Base-by-base conservation (phyloP, 2,888 invertebrate species). In the Ophion obscuratus region DNA sequence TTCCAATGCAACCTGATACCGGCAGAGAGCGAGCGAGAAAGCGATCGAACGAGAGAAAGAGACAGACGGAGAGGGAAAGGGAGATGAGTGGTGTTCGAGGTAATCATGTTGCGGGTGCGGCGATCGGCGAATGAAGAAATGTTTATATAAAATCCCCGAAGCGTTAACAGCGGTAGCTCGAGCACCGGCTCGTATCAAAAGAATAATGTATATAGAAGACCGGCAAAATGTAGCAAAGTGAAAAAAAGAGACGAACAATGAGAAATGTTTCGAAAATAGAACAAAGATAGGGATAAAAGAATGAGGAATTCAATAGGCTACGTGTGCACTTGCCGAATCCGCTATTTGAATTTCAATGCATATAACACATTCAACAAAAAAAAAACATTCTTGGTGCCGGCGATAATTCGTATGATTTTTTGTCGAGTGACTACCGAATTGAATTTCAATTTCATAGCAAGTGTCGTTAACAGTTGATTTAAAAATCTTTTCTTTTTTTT, bases 241-340 rank as follows among this genome's bases (percentile, higher is more conserved):
- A 31, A 68, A 59, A 11, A 53, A 61, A 31, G 31, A 4, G 40
- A 31, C 14, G 27, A 20, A 36, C 20, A 71, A 17, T 44, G 44
- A 66, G 17, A 20, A n/a, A 61, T 24, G 24, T 24, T 53, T 53
- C 7, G 14, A 40, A 57, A 14, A 47, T 14, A 27, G 17, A 24
- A 20, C 14, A 40, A 6, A 40, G n/a, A 66, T 7, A n/a, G 36
- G 2, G 44, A 27, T 53, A 68, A 20, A 36, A 47, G 80, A 53
- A 76, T 59, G 66, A 80, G 76, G 76, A 81, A 81, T 84, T 84
- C 81, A 77, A 84, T 77, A 68, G 76, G 61, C n/a, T 53, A 62
- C 70, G 70, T 20, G 64, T 66, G 53, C 27, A 47, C 31, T 11
- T 20, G 47, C n/a, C 61, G 40, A 67, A 2, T 24, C 24, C 47